Base-by-base conservation (phyloP, 2,888 invertebrate species). In the Callosobruchus maculatus region DNA sequence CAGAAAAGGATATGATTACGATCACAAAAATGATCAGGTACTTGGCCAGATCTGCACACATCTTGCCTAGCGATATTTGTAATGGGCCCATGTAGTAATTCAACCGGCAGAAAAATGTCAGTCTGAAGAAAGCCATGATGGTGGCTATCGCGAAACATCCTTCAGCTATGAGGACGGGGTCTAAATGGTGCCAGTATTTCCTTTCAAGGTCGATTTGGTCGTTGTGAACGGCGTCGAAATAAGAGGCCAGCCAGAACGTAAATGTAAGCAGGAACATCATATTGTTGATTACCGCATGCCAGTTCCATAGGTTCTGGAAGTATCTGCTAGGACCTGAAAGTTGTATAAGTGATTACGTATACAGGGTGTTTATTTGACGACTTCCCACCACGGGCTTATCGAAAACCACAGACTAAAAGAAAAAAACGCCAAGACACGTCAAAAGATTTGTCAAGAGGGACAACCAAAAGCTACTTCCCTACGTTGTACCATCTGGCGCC, bases 51-150 rank as follows among this genome's bases (percentile, higher is more conserved):
- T 93, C 92, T n/a, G 89, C 88, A 31, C 90, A 89, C 92, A 93
- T 92, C 84, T 92, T 92, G 20, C 91, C 91, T 68, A 93, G 85
- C 0, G 92, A 91, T 73, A 92, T 90, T 87, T 92, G 89, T 76
- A 93, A 85, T 0, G 93, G 93, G 70, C 93, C 93, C 74, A 93
- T 86, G 84, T 90, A 88, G 82, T 90, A 90, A 83, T 90, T 90
- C 70, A 93, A 85, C 81, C 92, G 90, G 79, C 91, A 91, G 80
- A 92, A 88, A 81, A 90, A 89, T 85, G 93, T 86, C 31, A 93
- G 85, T 80, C 90, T 90, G 79, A 91, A 89, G 83, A 89, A 93
- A 9, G 93, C 90, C 88, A 92, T 89, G 77, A 93, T 90, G 20
- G 91, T 91, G 4, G 92, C 92, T 18, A 92, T 83, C 70, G 92